Base-by-base conservation (phyloP, 1,140 invertebrate species). In the Colletes gigas region DNA sequence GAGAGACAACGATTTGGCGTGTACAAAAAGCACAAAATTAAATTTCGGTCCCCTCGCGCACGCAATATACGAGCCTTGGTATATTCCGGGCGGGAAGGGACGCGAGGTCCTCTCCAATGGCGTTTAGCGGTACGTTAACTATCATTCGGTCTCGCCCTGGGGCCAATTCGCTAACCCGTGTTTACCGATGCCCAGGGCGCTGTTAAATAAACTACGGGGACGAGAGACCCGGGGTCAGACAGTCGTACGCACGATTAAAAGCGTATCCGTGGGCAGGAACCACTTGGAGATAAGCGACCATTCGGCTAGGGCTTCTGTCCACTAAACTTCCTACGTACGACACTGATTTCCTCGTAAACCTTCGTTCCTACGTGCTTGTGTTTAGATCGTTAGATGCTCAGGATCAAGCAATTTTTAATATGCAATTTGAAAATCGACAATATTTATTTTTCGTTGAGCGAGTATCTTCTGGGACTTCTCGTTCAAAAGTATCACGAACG, bases 121-220 rank as follows among this genome's bases (percentile, higher is more conserved):
- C 91, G 92, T 93, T 93, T 93, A 93, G 92, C 92, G 90, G 89
- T 91, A 91, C 93, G 92, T 93, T 93, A 93, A 93, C 91, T 92
- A 93, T 93, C 92, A 92, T 92, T 93, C 89, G 91, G 91, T 91
- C 87, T 90, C 88, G 87, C 91, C 92, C 90, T 83, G 91, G 86
- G 91, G 92, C 92, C 92, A 93, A 93, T 93, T 92, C 90, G 91
- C 93, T 93, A 93, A 93, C 90, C 92, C 91, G 92, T 93, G 92
- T 93, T 93, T 93, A 93, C 92, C 91, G 89, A 92, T 93, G 93
- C 92, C 92, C 89, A 91, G 87, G 92, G 93, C 93, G 87, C 88
- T 91, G 90, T 89, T 93, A 92, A 93, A 93, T 93, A 93, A 93
- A 93, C 93, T 93, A 91, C 90, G 83, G 83, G 80, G 75, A 86